A percentile compares a stretch with the other conserved stretches of the same genome.
Conservation (phyloP, 2,888 invertebrate species). For the Xylocampa areola region DNA sequence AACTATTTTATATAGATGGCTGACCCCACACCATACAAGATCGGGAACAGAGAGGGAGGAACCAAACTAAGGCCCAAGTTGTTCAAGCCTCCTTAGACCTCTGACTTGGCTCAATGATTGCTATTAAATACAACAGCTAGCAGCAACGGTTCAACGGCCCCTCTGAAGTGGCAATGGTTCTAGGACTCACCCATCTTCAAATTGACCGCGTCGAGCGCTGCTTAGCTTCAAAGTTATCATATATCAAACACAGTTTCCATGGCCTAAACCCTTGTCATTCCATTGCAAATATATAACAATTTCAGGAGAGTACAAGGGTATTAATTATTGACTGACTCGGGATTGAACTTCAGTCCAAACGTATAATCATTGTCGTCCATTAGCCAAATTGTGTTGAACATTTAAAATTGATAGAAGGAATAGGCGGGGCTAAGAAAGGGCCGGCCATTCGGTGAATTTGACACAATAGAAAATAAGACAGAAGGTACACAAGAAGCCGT, state of each 20-base stretch:
- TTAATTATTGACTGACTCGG: conserved; percentile 24
- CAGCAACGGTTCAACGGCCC: too few species aligned
- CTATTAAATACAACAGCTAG: too few species aligned
- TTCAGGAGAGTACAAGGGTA: not conserved
- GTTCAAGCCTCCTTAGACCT: too few species aligned
- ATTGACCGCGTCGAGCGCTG: too few species aligned
- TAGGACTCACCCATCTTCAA: too few species aligned
- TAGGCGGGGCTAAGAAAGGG: conserved; percentile 20
- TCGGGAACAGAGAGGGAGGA: too few species aligned
- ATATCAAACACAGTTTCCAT: not conserved
- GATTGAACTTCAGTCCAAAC: conserved; percentile 24
- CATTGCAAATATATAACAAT: not conserved
- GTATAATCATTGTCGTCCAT: conserved; percentile 41
- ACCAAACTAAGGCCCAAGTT: too few species aligned
- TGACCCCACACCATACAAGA: too few species aligned
- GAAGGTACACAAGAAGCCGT: conserved; percentile 15
- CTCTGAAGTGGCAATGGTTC: too few species aligned
- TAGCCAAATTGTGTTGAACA: conserved; percentile 49
- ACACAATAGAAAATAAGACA: not conserved
- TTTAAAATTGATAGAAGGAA: conserved; percentile 50
- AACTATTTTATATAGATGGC: too few species aligned
- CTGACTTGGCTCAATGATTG: too few species aligned
- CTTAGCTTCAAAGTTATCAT: too few species aligned
- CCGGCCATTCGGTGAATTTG: conserved; percentile 3
- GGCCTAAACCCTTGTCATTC: not conserved